Conservation (phyloP, 2,888 invertebrate genomes). For the Trichopoda pennipes region DNA sequence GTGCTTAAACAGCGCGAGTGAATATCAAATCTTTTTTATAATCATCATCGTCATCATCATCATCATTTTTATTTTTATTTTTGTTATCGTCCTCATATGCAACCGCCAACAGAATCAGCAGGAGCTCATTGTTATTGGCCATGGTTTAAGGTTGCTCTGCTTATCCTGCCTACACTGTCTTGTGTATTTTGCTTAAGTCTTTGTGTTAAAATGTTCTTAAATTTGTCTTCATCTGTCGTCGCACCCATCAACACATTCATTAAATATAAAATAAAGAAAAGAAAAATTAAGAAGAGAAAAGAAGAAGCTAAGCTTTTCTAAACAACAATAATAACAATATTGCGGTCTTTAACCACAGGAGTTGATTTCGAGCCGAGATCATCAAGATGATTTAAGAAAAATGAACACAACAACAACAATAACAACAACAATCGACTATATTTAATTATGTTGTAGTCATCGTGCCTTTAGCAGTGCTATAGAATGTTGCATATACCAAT, state of each 20-base stretch:
- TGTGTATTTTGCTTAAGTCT: conserved; percentile 22
- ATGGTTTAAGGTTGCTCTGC: conserved; percentile 62
- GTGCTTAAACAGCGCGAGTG: conserved; percentile 42
- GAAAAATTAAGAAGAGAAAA: conserved; percentile 23
- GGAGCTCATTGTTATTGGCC: conserved; percentile 64
- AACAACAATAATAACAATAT: conserved; percentile 19
- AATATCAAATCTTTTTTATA: conserved; percentile 52
- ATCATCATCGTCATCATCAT: conserved; percentile 4
- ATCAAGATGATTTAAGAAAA: conserved; percentile 26
- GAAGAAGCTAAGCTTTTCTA: conserved; percentile 53
- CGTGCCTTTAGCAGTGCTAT: conserved; percentile 34
- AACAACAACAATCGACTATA: conserved; percentile 6
- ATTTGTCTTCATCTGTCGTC: conserved; percentile 70
- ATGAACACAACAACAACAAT: not conserved
- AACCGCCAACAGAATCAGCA: conserved; percentile 67
- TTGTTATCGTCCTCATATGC: conserved; percentile 55
- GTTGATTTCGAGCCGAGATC: conserved; percentile 42
- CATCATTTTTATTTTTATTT: conserved; percentile 11
- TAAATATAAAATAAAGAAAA: conserved; percentile 19
- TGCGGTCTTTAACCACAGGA: conserved; percentile 55
- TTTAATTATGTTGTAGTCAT: conserved; percentile 67
- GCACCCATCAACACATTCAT: conserved; percentile 67
- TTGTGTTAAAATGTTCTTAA: conserved; percentile 61
- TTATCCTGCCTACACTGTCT: conserved; percentile 56
- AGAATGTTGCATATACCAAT: not conserved